Evolutionary conservation across 2,113 vertebrate species (phyloP), one percentile per base, ranked within the genome.

Genomic region (Zapornia atra): DNA sequence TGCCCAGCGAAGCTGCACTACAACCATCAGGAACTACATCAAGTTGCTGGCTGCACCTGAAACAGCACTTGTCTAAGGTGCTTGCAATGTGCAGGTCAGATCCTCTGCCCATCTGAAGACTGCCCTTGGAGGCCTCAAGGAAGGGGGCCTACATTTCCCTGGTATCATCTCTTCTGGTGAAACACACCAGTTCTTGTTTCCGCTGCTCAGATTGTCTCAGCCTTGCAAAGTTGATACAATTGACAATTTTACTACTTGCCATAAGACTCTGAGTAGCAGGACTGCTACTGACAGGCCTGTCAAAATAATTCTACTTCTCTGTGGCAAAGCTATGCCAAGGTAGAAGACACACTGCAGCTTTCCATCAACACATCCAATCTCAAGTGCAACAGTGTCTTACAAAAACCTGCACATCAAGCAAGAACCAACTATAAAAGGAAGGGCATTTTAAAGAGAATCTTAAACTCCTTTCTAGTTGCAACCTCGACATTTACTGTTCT

Each of bases 211-310:
- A 76, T 50, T 70, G 72, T 46, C 31, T 56, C 40, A 82, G 73
- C 66, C 17, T 28, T 57, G 40, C 12, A 4, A 76, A 60, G 61
- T 20, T 85, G 57, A 87, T 42, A 68, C 5, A 71, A 84, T 38
- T 64, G 69, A 88, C 66, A 57, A 46, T 69, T 79, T 78, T 63
- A 86, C 65, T 79, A 44, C 70, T 82, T 79, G 61, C 71, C 36
- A 3, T 31, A 56, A 93, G 69, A 68, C 19, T 56, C 33, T 72
- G 57, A 95, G 60, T 6, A 79, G 70, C 73, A 65, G 93, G 80
- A 86, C 84, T 84, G 78, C 89, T 77, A 61, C 36, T 71, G 81
- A 87, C 18, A 93, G 36, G 73, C 15, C 46, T 78, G 65, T 87
- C 87, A 87, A 82, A 94, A 78, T 42, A 73, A 82, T 73, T 71